Evolutionary conservation across 2,888 invertebrate species (phyloP).

Genomic region (Latrodectus elegans): DNA sequence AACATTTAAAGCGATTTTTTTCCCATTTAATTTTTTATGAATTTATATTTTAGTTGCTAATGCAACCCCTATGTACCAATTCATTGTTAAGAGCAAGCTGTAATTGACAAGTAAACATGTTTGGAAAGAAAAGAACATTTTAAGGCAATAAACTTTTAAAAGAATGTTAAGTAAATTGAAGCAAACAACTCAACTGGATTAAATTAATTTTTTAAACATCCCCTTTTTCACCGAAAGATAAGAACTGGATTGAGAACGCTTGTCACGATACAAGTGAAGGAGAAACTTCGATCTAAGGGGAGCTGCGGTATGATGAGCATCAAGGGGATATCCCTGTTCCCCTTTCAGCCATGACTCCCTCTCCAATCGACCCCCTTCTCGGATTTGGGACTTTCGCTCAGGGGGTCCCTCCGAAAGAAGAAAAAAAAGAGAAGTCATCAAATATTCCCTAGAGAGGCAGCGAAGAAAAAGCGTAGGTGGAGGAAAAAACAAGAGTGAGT

Average conservation of each 20-base stretch:
- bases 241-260: slow-evolving; percentile 20
- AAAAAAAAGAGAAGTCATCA: slow-evolving; percentile 49
- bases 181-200: neutral
- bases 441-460: slow-evolving; percentile 47
- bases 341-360: neutral
- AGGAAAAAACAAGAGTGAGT: slow-evolving; percentile 36
- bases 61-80: no score
- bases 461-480: slow-evolving; percentile 12
- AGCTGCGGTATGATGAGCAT: slow-evolving; percentile 51
- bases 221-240: neutral
- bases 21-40: no score
- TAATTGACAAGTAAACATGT: no score
- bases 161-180: no score
- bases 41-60: no score
- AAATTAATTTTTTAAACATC: slow-evolving; percentile 29
- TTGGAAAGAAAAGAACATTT: no score
- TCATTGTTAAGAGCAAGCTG: no score
- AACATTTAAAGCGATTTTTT: no score
- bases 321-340: slow-evolving; percentile 43
- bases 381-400: slow-evolving; percentile 22
- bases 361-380: neutral
- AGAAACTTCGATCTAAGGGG: slow-evolving; percentile 44
- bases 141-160: no score
- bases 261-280: slow-evolving; percentile 41
- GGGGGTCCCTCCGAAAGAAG: slow-evolving; percentile 3